Base-by-base conservation (phyloP, 2,888 invertebrate genomes). In the Pterostichus madidus region DNA sequence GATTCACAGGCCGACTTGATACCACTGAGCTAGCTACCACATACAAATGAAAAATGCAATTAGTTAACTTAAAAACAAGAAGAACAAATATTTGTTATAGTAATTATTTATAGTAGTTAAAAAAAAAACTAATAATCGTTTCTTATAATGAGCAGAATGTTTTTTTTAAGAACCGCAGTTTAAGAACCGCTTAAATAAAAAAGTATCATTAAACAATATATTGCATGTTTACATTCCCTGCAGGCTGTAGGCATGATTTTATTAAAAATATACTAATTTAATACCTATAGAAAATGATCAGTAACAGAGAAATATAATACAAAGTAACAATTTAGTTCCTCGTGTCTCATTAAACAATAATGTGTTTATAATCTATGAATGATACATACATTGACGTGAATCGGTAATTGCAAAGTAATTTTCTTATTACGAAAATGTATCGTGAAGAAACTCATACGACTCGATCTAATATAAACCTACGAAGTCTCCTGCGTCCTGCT, bases 401-500 rank as follows among this genome's bases (percentile, higher is more conserved):
- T 49, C 49, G 49, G 5, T 49, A 49, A 49, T 49, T 49, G 49
- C 49, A 49, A 49, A 49, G 49, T 49, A 49, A 49, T 49, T 49
- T 49, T n/a, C 49, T 49, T 13, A 13, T 49, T 49, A 49, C 49
- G 13, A 49, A 49, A 49, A 49, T 49, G 49, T 39, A 39, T 39
- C 39, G 39, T 39, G 39, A 39, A 39, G 39, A 39, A 39, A 39
- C 39, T 39, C 39, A 24, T 49, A 49, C 11, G n/a, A 49, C 49
- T 8, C 11, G 49, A 49, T 49, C 49, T n/a, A 49, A 13, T 49
- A 49, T 49, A 49, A 11, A 13, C 8, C 46, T 4, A 46, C 49
- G 49, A 49, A 49, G 0, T 49, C 49, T 2, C 49, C 49, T 4
- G n/a, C 49, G 49, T 49, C 49, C 49, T 1, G 49, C 49, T 6